A percentile compares a stretch with the other conserved stretches of the same genome.
These are phyloP conservation scores for Struthio camelus DNA, from an alignment of 2,113 vertebrate genomes.

Conservation along the genomic window DNA sequence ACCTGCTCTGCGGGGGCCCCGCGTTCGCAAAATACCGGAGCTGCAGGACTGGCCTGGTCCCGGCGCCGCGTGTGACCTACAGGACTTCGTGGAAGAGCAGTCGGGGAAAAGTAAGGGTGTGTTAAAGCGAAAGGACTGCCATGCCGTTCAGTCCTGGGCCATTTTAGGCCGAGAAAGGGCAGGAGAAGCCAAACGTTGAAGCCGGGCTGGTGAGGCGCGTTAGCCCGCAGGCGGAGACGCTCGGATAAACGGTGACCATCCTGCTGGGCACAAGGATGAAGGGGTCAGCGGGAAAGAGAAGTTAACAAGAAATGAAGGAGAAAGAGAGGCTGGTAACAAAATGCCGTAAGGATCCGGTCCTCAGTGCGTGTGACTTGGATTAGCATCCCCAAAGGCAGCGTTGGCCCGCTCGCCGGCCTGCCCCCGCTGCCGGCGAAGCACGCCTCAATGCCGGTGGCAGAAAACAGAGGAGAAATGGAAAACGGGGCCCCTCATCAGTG, in stretches of 20 bases:
- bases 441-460: not conserved
- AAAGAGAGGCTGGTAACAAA: not conserved
- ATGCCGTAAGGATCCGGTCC: not conserved
- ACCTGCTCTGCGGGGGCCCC: not conserved
- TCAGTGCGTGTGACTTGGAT: not conserved
- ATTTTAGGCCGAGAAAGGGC: not conserved
- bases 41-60: not conserved
- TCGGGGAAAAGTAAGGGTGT: not conserved
- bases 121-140: not conserved
- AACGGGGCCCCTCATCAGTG: not conserved
- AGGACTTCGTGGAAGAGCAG: not conserved
- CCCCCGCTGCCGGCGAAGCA: fast-evolving
- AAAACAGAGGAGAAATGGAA: not conserved
- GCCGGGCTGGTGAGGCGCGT: not conserved
- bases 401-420: not conserved
- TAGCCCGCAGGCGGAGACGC: not conserved
- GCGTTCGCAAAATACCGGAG: not conserved
- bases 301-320: not conserved
- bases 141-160: not conserved
- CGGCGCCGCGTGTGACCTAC: too few relatives aligned
- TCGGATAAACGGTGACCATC: not conserved
- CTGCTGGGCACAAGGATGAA: conserved; percentile 8
- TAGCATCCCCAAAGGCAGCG: not conserved
- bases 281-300: not conserved
- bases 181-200: not conserved